phyloP scores from a whole-genome alignment of 2,888 invertebrate species.

The Sinotaia quadrata region DNA sequence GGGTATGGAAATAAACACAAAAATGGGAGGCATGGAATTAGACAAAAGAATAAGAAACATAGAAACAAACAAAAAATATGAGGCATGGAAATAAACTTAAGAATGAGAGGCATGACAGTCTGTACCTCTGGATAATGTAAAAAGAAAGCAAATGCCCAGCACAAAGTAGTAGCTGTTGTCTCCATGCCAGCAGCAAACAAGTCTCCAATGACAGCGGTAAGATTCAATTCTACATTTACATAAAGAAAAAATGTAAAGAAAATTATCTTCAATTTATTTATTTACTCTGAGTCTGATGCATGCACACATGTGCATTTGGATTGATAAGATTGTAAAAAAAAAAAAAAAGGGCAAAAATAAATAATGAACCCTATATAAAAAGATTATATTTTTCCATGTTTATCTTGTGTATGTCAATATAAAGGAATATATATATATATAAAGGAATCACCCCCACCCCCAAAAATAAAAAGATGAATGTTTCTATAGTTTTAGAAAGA shows the following conservation, averaged over 20 bases:
- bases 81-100: no score
- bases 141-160: constrained; percentile 86
- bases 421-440: background rate
- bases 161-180: constrained; percentile 88
- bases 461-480: background rate
- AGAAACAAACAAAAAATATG: background rate
- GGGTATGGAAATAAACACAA: no score
- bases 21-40: no score
- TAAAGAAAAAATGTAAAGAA: no score
- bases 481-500: background rate
- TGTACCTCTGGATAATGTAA: constrained; percentile 82
- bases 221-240: constrained; percentile 34
- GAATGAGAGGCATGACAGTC: no score
- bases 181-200: constrained; percentile 73
- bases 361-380: background rate
- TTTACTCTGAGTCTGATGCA: no score
- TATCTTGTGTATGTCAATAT: background rate
- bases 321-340: background rate
- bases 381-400: no score
- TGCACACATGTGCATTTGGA: background rate
- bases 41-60: no score
- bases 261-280: no score
- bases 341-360: background rate
- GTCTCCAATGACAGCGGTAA: constrained; percentile 41
- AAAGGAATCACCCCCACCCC: background rate